Evolutionary conservation across 2,888 invertebrate genomes (phyloP).

Genomic region (Cheilosia soror): DNA sequence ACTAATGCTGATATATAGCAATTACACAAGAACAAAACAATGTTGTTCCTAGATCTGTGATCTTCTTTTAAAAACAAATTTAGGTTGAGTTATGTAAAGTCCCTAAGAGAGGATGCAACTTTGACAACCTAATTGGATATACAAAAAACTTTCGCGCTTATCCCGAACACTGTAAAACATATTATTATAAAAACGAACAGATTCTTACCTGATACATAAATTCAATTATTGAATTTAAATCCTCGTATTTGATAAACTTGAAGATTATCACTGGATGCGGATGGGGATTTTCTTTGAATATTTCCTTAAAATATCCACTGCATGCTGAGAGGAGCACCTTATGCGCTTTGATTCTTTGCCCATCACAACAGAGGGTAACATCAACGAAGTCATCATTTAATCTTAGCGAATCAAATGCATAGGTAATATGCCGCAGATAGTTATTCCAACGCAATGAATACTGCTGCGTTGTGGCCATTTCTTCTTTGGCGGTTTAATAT

Average conservation of each 20-base stretch:
- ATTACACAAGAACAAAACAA: not conserved
- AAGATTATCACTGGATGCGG: conserved; percentile 92
- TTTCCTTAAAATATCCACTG: conserved; percentile 90
- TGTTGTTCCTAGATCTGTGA: too few relatives aligned
- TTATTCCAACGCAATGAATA: conserved; percentile 95
- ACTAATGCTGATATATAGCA: too few relatives aligned
- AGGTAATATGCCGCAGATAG: conserved; percentile 91
- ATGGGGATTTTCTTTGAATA: conserved; percentile 90
- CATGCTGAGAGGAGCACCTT: conserved; percentile 94
- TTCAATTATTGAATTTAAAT: conserved; percentile 90
- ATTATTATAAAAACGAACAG: not conserved
- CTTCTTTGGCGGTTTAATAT: conserved; percentile 58
- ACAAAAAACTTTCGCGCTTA: conserved; percentile 6
- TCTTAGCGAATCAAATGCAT: conserved; percentile 90
- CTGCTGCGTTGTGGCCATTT: conserved; percentile 88
- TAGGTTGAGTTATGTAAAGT: conserved; percentile 2
- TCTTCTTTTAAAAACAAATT: not conserved
- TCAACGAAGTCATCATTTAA: conserved; percentile 90
- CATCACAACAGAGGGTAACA: conserved; percentile 94
- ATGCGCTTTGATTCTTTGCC: conserved; percentile 92
- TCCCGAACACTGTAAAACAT: too few relatives aligned
- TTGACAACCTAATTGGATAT: not conserved
- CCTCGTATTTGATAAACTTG: conserved; percentile 90
- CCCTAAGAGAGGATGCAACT: not conserved
- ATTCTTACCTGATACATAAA: conserved; percentile 88